Percentiles rank a stretch among this genome's conserved stretches.
These are phyloP conservation scores for Cheumatopsyche charites DNA, from an alignment of 1,140 invertebrate genomes.

Conservation along the genomic window DNA sequence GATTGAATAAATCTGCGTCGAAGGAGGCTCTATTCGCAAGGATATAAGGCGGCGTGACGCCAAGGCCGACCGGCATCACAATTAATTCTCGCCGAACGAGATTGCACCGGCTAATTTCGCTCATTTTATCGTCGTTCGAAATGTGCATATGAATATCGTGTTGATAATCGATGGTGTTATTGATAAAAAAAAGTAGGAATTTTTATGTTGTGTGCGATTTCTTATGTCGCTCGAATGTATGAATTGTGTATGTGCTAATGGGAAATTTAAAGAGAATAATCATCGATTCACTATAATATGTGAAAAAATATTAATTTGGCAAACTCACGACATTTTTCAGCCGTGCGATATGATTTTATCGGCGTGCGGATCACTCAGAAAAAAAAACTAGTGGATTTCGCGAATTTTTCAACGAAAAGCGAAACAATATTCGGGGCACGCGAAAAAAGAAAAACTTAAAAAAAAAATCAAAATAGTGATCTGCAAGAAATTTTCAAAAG, in stretches of 20 bases:
- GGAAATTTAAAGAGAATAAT: no score
- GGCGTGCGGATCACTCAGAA: no score
- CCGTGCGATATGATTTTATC: no score
- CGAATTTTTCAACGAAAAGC: slow-evolving; percentile 2
- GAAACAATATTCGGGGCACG: neutral
- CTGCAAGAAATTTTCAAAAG: neutral
- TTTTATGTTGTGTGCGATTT: no score
- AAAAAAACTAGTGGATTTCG: neutral
- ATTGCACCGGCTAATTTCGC: neutral
- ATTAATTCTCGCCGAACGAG: slow-evolving; percentile 9
- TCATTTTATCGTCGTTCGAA: neutral
- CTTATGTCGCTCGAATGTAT: no score
- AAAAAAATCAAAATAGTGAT: no score
- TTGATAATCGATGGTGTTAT: no score
- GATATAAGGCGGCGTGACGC: neutral
- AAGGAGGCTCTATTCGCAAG: slow-evolving; percentile 1
- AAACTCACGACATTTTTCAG: no score
- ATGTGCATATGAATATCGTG: neutral
- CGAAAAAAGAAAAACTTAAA: neutral
- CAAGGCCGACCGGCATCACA: slow-evolving; percentile 14
- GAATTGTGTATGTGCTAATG: no score
- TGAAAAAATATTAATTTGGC: no score
- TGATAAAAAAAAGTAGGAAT: no score
- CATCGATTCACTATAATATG: neutral
- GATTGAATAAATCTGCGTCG: neutral